phyloP scores from a whole-genome alignment of 1,140 invertebrate species.

The Ceratina australensis region DNA sequence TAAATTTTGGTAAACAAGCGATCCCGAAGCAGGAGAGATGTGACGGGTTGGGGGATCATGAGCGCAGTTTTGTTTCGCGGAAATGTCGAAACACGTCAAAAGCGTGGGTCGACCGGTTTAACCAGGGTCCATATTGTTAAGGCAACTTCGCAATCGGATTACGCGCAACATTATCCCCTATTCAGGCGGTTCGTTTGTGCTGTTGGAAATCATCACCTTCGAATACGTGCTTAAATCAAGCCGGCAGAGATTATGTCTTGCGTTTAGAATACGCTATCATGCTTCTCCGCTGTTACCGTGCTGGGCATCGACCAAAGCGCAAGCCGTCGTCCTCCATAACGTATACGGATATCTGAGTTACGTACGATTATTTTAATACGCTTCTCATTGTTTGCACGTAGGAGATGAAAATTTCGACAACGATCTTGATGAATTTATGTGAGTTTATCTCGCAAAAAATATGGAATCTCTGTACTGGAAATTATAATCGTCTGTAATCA shows the following conservation, averaged over 20 bases:
- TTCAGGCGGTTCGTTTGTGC: constrained; percentile 28
- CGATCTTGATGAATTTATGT: not conserved
- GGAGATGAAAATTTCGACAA: not conserved
- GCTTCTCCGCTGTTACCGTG: too few species aligned
- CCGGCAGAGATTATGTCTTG: constrained; percentile 16
- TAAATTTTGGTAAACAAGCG: not conserved
- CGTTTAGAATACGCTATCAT: constrained; percentile 19
- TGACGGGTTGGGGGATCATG: not conserved
- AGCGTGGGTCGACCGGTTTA: not conserved
- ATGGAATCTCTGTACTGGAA: too few species aligned
- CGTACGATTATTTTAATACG: not conserved
- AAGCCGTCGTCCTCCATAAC: not conserved
- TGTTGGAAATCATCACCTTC: constrained; percentile 28
- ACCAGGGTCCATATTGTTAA: not conserved
- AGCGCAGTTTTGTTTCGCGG: not conserved
- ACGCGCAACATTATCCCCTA: constrained; percentile 27
- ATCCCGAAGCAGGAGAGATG: not conserved
- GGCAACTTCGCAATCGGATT: constrained; percentile 35
- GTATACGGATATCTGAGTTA: not conserved
- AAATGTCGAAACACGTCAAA: constrained; percentile 12
- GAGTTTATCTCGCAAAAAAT: too few species aligned
- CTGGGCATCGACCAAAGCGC: not conserved
- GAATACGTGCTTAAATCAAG: constrained; percentile 38
- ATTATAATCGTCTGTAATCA: too few species aligned
- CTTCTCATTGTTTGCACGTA: not conserved